Evolutionary conservation across 1,140 invertebrate genomes (phyloP).

Genomic region (Heliothis subflexa): DNA sequence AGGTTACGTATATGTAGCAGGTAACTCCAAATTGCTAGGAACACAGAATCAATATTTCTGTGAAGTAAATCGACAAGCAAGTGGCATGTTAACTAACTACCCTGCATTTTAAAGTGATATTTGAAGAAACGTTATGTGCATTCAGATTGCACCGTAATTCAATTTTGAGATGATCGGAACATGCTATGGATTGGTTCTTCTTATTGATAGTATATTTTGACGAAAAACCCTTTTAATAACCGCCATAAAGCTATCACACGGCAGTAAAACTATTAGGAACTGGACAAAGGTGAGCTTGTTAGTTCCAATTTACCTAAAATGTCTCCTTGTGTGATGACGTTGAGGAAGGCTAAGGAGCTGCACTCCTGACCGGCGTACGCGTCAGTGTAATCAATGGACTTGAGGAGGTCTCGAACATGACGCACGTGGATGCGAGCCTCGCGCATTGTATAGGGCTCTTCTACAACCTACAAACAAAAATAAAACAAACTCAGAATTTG

Average conservation of each 20-base stretch:
- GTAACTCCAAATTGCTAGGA: no score
- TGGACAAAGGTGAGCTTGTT: not conserved
- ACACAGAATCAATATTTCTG: no score
- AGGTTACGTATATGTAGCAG: no score
- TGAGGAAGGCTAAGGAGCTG: conserved; percentile 97
- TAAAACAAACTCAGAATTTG: not conserved
- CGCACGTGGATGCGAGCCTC: conserved; percentile 99
- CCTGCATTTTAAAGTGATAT: no score
- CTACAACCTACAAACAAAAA: conserved; percentile 88
- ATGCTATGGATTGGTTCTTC: no score
- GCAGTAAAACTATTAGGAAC: no score
- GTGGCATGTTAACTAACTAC: no score
- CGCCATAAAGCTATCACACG: no score
- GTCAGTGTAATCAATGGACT: conserved; percentile 96
- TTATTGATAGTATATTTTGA: no score
- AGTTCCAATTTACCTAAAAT: conserved; percentile 86
- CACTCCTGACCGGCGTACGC: conserved; percentile 98
- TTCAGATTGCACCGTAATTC: not conserved
- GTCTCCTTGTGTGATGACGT: conserved; percentile 97
- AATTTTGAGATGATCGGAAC: not conserved
- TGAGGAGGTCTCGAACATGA: conserved; percentile 98
- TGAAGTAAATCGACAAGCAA: no score
- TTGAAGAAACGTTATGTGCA: no score
- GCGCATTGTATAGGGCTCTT: conserved; percentile 98
- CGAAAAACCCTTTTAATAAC: no score